Conservation (phyloP, 2,797 vertebrate genomes). For the Heteromormyrus szaboi region DNA sequence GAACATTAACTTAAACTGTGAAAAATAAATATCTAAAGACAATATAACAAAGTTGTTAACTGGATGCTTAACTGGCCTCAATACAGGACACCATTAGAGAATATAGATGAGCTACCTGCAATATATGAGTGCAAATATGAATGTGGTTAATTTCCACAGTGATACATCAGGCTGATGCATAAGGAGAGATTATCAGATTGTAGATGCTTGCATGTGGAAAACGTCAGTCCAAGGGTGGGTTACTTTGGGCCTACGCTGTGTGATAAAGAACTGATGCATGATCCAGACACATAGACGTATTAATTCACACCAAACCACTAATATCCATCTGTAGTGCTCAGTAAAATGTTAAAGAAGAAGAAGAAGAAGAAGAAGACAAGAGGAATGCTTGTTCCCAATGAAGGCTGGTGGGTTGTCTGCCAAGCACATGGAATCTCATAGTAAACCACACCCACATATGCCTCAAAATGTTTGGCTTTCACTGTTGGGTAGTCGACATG, state of each 20-base stretch:
- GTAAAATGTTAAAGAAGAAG: not conserved
- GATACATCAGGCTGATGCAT: not conserved
- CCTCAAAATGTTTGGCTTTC: not conserved
- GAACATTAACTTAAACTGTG: not conserved
- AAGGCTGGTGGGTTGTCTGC: not conserved
- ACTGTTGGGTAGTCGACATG: not conserved
- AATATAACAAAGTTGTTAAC: not conserved
- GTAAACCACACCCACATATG: not conserved
- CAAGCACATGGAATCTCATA: not conserved
- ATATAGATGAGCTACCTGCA: not conserved
- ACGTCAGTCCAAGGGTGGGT: not conserved
- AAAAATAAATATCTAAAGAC: not conserved
- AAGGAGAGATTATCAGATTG: not conserved
- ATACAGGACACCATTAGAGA: not conserved
- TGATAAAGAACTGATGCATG: not conserved
- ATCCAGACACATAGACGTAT: not conserved
- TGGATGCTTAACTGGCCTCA: not conserved
- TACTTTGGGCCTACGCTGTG: not conserved
- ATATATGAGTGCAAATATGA: not conserved
- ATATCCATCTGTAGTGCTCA: not conserved
- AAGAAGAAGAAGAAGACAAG: not conserved
- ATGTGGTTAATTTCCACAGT: not conserved
- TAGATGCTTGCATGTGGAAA: not conserved
- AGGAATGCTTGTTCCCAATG: not conserved
- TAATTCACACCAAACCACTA: not conserved